These are phyloP conservation scores for Hydropotes inermis DNA, from an alignment of 2,113 vertebrate genomes.

Conservation along the genomic window DNA sequence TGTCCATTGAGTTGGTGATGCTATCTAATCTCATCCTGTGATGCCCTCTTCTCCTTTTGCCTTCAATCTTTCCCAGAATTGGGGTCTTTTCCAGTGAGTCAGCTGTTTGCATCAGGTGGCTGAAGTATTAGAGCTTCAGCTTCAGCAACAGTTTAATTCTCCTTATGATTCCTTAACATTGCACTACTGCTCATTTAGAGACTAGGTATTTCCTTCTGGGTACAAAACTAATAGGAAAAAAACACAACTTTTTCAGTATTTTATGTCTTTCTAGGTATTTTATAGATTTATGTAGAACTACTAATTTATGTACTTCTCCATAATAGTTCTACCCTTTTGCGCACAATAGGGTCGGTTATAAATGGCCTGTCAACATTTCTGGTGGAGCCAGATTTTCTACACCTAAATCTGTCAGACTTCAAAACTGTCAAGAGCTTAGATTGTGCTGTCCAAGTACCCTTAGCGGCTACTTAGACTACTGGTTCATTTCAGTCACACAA, in stretches of 20 bases:
- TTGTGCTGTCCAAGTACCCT: neutral
- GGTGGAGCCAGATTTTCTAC: neutral
- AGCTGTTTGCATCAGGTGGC: neutral
- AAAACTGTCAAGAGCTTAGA: neutral
- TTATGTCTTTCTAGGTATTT: neutral
- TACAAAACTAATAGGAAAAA: neutral
- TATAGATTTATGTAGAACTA: neutral
- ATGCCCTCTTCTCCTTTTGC: neutral
- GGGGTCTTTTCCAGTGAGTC: neutral
- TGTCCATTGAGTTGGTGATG: neutral
- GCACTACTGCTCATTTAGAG: neutral
- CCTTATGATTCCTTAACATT: neutral
- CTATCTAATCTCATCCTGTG: neutral
- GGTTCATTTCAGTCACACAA: neutral
- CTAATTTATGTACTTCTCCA: neutral
- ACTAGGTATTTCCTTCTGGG: neutral
- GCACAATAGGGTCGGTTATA: neutral
- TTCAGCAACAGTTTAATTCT: neutral
- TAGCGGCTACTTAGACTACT: neutral
- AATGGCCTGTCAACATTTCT: slow-evolving; percentile 9
- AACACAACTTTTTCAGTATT: neutral
- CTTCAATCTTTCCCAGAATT: neutral
- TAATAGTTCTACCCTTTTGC: neutral
- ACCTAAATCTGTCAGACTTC: slow-evolving; percentile 5
- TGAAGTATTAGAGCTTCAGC: neutral